A percentile compares a stretch with the other conserved stretches of the same genome.
phyloP scores from a whole-genome alignment of 2,888 invertebrate species.

The Branchellion lobata region DNA sequence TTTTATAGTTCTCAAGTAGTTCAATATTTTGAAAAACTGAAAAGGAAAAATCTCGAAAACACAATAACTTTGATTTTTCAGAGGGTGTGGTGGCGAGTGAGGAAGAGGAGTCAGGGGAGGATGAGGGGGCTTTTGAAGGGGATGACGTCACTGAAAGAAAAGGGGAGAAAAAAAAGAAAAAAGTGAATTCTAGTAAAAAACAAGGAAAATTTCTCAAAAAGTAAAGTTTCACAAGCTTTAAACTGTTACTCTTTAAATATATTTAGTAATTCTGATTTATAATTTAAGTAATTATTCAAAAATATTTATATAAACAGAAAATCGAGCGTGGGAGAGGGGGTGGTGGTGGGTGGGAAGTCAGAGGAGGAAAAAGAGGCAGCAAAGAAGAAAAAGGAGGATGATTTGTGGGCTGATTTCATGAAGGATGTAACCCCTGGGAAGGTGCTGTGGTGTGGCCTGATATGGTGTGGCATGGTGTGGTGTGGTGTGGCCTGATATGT shows the following conservation, averaged over 20 bases:
- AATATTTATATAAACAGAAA: no score
- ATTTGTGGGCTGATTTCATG: neutral
- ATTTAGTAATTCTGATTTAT: no score
- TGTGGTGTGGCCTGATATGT: no score
- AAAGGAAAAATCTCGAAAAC: neutral
- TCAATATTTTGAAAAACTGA: neutral
- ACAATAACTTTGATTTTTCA: no score
- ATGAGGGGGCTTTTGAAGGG: neutral
- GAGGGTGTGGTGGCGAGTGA: neutral
- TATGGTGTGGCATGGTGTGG: no score
- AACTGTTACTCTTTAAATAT: no score
- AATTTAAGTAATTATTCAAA: no score
- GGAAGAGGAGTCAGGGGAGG: constrained; percentile 9
- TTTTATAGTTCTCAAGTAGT: neutral
- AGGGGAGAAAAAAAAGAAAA: neutral
- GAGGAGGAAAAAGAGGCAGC: neutral
- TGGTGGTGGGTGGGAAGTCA: neutral
- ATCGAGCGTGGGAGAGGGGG: neutral
- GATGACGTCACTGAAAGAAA: neutral
- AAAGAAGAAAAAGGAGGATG: neutral
- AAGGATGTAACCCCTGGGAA: neutral
- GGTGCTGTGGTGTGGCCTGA: no score
- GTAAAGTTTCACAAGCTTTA: no score
- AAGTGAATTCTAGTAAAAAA: no score
- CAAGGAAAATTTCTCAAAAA: no score